Evolutionary conservation across 2,888 invertebrate genomes (phyloP).

Genomic region (Mythimna lalbum): DNA sequence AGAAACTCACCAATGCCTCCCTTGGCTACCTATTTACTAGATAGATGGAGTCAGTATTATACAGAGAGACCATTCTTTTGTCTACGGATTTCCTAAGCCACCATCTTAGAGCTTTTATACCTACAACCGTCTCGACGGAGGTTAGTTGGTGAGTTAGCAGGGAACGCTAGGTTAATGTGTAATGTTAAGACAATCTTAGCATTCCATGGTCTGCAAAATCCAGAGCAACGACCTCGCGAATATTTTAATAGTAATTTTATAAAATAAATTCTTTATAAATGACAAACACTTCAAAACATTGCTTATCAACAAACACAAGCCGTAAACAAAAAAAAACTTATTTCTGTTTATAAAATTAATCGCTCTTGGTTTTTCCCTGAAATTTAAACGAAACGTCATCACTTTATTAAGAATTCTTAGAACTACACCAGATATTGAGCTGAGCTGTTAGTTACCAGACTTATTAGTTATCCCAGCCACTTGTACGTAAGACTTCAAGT

Average conservation of each 20-base stretch:
- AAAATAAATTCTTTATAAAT: constrained; percentile 4
- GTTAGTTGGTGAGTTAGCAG: neutral
- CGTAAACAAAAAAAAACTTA: neutral
- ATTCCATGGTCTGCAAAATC: neutral
- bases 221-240: neutral
- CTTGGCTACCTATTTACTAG: neutral
- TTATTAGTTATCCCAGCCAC: constrained; percentile 37
- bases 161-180: neutral
- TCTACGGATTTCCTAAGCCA: neutral
- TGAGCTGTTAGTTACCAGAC: constrained; percentile 44
- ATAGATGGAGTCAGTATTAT: neutral
- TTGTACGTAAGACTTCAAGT: constrained; percentile 18
- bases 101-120: neutral
- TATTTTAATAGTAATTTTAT: neutral
- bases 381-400: constrained; percentile 49
- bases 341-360: constrained; percentile 47
- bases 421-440: constrained; percentile 40
- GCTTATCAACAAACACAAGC: neutral
- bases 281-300: neutral
- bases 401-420: constrained; percentile 43
- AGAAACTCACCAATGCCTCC: neutral
- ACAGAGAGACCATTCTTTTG: neutral
- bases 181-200: neutral
- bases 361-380: constrained; percentile 39
- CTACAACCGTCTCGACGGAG: neutral